phyloP scores from a whole-genome alignment of 2,888 invertebrate genomes.

The Trissoscelio sp. region DNA sequence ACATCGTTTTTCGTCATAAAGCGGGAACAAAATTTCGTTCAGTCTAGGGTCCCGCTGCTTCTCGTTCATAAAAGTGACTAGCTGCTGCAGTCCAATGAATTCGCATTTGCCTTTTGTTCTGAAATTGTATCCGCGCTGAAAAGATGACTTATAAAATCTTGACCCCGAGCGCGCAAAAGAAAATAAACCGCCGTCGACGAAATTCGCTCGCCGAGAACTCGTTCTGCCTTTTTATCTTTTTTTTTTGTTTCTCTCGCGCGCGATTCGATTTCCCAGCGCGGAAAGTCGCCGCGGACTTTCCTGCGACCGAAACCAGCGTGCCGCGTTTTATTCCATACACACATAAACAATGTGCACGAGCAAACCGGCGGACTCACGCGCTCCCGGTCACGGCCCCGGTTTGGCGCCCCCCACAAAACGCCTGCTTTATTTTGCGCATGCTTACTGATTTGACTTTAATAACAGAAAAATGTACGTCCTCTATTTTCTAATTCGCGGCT shows the following conservation, averaged over 20 bases:
- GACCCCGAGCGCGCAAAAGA: neutral
- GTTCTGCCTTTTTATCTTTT: too few species aligned
- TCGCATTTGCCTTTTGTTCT: conserved; percentile 97
- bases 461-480: too few species aligned
- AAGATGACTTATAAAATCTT: conserved; percentile 22
- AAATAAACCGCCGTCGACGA: neutral
- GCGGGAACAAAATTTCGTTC: conserved; percentile 99
- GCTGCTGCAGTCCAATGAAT: conserved; percentile 92
- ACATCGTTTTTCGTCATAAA: conserved; percentile 97
- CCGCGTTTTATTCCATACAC: conserved; percentile 40
- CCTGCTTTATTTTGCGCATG: too few species aligned
- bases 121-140: conserved; percentile 64
- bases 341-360: conserved; percentile 48
- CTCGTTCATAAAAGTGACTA: conserved; percentile 97
- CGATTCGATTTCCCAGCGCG: conserved; percentile 14
- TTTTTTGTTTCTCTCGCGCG: neutral
- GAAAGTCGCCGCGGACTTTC: conserved; percentile 41
- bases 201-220: too few species aligned
- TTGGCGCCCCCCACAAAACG: conserved; percentile 25
- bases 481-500: too few species aligned
- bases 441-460: too few species aligned
- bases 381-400: conserved; percentile 72
- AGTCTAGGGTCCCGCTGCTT: conserved; percentile 99
- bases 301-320: conserved; percentile 29
- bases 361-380: conserved; percentile 64